These are phyloP conservation scores for Spinus olivaceus DNA, from an alignment of 2,797 vertebrate genomes.

Conservation along the genomic window DNA sequence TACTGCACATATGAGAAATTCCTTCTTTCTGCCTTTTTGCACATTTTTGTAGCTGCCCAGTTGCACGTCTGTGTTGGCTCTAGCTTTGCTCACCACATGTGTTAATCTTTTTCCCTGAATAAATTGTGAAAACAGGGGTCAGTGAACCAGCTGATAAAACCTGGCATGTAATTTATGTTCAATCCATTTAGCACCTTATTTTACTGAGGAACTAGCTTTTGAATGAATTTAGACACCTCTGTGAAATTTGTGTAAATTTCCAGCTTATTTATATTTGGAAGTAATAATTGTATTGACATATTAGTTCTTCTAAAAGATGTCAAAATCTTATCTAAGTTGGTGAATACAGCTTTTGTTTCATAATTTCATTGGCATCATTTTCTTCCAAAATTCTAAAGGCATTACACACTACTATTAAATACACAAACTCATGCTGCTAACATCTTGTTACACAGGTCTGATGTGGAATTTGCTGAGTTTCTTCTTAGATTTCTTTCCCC, in stretches of 20 bases:
- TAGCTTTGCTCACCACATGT: neutral
- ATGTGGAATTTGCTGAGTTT: neutral
- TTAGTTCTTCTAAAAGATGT: neutral
- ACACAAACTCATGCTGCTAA: neutral
- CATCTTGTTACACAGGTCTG: neutral
- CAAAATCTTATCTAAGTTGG: neutral
- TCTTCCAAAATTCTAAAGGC: neutral
- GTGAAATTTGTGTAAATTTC: neutral
- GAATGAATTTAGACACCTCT: neutral
- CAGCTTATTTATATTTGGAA: neutral
- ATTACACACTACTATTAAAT: neutral
- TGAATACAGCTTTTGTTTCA: neutral
- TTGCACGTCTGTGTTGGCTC: fast-evolving
- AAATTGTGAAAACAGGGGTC: neutral
- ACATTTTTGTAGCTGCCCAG: neutral
- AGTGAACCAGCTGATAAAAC: neutral
- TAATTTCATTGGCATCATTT: neutral
- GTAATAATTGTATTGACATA: neutral
- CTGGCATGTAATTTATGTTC: neutral
- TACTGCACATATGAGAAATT: neutral
- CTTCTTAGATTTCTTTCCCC: neutral
- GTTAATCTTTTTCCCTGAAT: neutral
- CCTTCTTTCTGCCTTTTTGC: neutral
- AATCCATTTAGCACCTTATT: neutral
- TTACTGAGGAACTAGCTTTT: neutral